Percentiles rank a stretch among this genome's conserved stretches.
Evolutionary conservation across 2,797 vertebrate genomes (phyloP).

Genomic region (Corythornis leucogaster): DNA sequence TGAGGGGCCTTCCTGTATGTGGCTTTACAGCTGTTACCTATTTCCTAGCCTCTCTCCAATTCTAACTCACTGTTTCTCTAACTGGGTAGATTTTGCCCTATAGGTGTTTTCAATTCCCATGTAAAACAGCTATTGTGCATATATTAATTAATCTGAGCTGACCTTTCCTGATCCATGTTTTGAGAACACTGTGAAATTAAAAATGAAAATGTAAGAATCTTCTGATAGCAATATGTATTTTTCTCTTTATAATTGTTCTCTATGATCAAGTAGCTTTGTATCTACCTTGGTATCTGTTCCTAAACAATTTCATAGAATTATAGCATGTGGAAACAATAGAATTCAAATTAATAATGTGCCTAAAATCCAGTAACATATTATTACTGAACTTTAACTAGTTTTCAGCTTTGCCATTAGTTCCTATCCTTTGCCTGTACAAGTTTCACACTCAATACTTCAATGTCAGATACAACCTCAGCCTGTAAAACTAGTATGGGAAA

Average conservation of each 20-base stretch:
- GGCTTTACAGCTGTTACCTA: neutral
- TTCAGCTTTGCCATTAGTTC: neutral
- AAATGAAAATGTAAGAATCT: neutral
- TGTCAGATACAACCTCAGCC: neutral
- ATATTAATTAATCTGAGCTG: neutral
- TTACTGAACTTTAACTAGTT: neutral
- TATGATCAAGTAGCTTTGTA: neutral
- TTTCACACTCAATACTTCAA: neutral
- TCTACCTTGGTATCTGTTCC: neutral
- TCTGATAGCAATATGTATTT: neutral
- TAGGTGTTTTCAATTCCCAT: neutral
- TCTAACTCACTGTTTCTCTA: neutral
- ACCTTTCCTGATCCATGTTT: neutral
- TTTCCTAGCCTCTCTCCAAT: neutral
- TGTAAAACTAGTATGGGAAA: neutral
- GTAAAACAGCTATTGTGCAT: neutral
- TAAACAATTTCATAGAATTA: neutral
- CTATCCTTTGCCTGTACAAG: neutral
- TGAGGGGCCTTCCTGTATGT: neutral
- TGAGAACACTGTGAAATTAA: neutral
- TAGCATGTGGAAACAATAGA: neutral
- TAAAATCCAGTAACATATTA: neutral
- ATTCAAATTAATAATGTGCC: fast-evolving
- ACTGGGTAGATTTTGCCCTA: neutral
- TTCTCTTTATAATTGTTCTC: neutral